These are phyloP conservation scores for Tylochromis polylepis DNA, from an alignment of 2,113 vertebrate genomes.

Conservation along the genomic window DNA sequence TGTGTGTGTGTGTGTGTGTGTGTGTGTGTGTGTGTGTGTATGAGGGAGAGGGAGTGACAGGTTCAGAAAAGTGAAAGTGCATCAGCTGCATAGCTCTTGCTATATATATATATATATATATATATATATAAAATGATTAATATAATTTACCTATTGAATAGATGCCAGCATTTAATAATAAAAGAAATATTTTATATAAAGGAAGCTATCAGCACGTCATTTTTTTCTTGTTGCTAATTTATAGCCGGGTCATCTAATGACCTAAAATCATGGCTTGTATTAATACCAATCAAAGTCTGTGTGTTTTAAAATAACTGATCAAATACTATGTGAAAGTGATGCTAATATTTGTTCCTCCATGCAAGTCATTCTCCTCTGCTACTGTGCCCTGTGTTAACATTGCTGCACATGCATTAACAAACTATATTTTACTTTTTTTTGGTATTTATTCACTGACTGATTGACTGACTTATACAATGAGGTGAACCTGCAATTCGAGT, in stretches of 20 bases:
- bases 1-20: background rate
- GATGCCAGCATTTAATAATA: background rate
- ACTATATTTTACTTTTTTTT: background rate
- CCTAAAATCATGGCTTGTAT: slow-evolving; percentile 17
- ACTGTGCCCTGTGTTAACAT: background rate
- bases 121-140: background rate
- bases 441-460: background rate
- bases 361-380: background rate
- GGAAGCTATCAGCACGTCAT: background rate
- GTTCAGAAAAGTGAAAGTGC: slow-evolving; percentile 36
- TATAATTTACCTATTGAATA: background rate
- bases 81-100: background rate
- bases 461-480: background rate
- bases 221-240: slow-evolving; percentile 30
- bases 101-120: background rate
- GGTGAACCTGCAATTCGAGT: background rate
- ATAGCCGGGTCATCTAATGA: slow-evolving; percentile 13
- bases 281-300: slow-evolving; percentile 9
- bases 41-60: slow-evolving; percentile 3
- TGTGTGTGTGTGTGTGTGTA: background rate
- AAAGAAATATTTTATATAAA: background rate
- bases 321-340: slow-evolving; percentile 12
- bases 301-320: background rate
- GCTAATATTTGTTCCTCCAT: background rate
- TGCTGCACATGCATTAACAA: background rate